Evolutionary conservation across 1,140 invertebrate species (phyloP).

Genomic region (Andrena cerasifolii): DNA sequence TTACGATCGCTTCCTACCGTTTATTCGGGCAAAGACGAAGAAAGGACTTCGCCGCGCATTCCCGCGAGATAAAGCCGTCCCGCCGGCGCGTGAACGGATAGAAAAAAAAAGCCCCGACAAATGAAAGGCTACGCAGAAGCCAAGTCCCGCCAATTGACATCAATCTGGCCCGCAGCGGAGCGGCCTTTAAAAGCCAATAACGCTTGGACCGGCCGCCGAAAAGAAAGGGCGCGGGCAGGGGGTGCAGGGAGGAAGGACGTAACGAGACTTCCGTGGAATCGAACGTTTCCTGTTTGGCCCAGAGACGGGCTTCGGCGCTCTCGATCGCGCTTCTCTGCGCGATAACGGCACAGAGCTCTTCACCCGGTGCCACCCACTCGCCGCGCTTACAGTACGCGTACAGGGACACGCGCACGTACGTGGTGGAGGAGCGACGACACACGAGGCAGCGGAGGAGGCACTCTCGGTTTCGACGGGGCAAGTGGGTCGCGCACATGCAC

Average conservation of each 20-base stretch:
- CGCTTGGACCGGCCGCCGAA: not conserved
- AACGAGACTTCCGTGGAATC: conserved; percentile 39
- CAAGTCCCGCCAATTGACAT: no score
- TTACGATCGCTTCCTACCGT: no score
- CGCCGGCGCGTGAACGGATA: no score
- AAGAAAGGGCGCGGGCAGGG: not conserved
- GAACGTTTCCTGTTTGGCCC: conserved; percentile 38
- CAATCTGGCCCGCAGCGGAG: no score
- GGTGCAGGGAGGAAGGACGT: not conserved
- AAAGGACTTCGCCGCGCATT: not conserved
- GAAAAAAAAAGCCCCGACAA: no score
- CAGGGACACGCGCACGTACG: conserved; percentile 1
- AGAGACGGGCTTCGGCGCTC: not conserved
- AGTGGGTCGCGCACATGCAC: conserved; percentile 73
- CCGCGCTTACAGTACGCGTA: not conserved
- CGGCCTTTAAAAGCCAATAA: not conserved
- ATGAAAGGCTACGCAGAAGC: no score
- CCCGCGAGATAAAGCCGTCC: no score
- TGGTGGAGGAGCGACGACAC: not conserved
- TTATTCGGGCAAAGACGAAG: no score
- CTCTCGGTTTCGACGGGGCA: conserved; percentile 77
- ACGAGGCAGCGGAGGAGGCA: conserved; percentile 49
- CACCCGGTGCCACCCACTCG: conserved; percentile 49
- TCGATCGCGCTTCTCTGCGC: conserved; percentile 38
- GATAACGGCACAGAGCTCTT: conserved; percentile 52